Evolutionary conservation across 2,797 vertebrate species (phyloP).

Genomic region (Myotis vivesi): DNA sequence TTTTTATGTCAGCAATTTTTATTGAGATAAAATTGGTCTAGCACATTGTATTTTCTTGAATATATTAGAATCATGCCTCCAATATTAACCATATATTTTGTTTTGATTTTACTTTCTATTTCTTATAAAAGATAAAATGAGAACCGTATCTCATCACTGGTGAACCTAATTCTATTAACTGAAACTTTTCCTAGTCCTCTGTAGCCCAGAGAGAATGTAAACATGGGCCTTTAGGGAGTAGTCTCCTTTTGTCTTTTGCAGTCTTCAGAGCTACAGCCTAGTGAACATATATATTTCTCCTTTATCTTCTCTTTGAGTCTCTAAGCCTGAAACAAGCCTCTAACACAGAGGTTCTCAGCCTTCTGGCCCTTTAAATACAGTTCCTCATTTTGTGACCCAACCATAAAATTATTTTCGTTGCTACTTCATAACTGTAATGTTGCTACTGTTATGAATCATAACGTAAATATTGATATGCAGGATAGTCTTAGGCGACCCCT

Average conservation of each 20-base stretch:
- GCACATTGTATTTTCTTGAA: slow-evolving; percentile 42
- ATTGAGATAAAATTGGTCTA: slow-evolving; percentile 33
- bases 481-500: no score
- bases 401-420: no score
- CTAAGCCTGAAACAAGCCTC: neutral
- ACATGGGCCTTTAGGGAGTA: neutral
- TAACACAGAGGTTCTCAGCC: neutral
- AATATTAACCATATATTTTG: slow-evolving; percentile 35
- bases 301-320: neutral
- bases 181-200: neutral
- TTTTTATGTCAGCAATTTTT: slow-evolving; percentile 54
- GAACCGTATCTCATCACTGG: neutral
- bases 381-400: no score
- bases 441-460: no score
- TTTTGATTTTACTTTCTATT: slow-evolving; percentile 41
- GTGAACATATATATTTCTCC: neutral
- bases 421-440: no score
- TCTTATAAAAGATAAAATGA: slow-evolving; percentile 35
- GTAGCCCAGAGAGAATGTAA: neutral
- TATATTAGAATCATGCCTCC: slow-evolving; percentile 21
- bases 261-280: neutral
- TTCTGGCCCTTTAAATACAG: no score
- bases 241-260: neutral
- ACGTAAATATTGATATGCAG: no score
- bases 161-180: slow-evolving; percentile 20